Conservation (phyloP, 2,113 vertebrate species). For the Ptychochromis oligacanthus region DNA sequence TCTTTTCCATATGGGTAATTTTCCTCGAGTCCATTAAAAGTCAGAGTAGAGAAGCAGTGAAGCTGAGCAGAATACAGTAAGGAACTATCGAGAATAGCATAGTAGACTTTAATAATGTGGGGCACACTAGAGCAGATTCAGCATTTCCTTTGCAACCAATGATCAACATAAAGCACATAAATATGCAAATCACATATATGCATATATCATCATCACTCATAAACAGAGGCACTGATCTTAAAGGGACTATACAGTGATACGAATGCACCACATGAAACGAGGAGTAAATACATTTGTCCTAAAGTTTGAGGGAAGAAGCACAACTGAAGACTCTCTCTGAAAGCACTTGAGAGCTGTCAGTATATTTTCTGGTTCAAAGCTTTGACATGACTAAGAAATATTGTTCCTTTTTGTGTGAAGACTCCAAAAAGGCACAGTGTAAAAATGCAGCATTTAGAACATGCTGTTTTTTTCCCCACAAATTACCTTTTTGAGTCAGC, state of each 20-base stretch:
- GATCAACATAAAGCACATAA: not conserved
- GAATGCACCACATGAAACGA: not conserved
- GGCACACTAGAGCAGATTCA: not conserved
- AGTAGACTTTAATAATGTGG: not conserved
- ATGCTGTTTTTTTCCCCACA: not conserved
- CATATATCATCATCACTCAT: not conserved
- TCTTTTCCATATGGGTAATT: not conserved
- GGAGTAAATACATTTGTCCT: constrained; percentile 1
- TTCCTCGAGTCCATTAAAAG: constrained; percentile 19
- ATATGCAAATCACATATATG: constrained; percentile 1
- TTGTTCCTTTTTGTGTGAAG: constrained; percentile 37
- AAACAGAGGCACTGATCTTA: not conserved
- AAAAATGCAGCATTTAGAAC: not conserved
- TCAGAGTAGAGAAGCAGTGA: constrained; percentile 7
- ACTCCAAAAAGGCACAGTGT: not conserved
- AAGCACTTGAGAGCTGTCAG: not conserved
- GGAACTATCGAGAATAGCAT: not conserved
- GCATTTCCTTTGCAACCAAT: constrained; percentile 5
- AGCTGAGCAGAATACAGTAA: not conserved
- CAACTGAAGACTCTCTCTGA: not conserved
- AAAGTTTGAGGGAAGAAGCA: constrained; percentile 2
- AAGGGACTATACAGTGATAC: not conserved
- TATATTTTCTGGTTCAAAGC: constrained; percentile 21
- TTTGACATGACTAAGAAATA: constrained; percentile 22
- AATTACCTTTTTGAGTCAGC: not conserved